Evolutionary conservation across 1,140 invertebrate genomes (phyloP).

Genomic region (Conus betulinus): DNA sequence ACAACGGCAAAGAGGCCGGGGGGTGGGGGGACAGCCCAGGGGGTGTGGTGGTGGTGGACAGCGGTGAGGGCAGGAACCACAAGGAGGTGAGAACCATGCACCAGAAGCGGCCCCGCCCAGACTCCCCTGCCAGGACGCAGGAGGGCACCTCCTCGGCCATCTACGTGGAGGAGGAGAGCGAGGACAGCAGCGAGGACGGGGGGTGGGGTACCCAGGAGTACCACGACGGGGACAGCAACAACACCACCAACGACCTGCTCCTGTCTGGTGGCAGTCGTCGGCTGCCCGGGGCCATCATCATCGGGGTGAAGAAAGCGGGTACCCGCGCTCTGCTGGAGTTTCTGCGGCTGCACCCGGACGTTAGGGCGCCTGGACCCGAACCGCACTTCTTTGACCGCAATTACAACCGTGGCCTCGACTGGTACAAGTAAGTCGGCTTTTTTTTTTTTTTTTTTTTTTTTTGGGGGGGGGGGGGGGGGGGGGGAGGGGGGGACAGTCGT

Average conservation of each 20-base stretch:
- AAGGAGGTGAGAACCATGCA: constrained; percentile 17
- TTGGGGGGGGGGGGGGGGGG: no score
- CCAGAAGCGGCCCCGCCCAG: background rate
- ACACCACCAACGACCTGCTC: background rate
- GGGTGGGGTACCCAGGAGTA: constrained; percentile 28
- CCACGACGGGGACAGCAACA: constrained; percentile 1
- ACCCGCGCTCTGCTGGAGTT: constrained; percentile 77
- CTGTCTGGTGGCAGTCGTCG: constrained; percentile 32
- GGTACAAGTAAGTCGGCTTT: constrained; percentile 74
- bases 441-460: no score
- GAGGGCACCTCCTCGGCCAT: background rate
- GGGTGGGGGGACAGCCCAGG: constrained; percentile 8
- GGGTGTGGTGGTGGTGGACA: background rate
- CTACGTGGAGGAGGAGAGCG: constrained; percentile 38
- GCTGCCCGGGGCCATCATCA: constrained; percentile 74
- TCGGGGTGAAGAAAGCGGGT: constrained; percentile 77
- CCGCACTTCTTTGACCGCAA: constrained; percentile 77
- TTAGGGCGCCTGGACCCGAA: constrained; percentile 71
- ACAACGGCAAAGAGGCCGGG: background rate
- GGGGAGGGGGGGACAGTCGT: background rate
- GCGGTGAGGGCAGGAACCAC: background rate
- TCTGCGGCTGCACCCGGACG: constrained; percentile 75
- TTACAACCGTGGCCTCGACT: constrained; percentile 76
- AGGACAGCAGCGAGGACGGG: background rate
- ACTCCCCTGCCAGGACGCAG: background rate